Base-by-base conservation (phyloP, 2,888 invertebrate species). In the Ferrisia virgata region DNA sequence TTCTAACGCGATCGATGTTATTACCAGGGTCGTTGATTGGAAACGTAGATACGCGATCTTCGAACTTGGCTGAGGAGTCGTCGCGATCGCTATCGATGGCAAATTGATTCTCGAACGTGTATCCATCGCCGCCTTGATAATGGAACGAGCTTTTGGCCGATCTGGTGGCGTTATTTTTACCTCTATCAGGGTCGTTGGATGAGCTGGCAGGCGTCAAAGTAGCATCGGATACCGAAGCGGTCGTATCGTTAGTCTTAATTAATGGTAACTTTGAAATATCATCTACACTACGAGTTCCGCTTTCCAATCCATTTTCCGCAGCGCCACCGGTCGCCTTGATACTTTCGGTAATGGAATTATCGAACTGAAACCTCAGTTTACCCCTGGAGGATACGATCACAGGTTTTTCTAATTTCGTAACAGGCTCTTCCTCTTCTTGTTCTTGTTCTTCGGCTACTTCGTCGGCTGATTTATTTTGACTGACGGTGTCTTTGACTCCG, bases 211-310 rank as follows among this genome's bases (percentile, higher is more conserved):
- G 9, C 2, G 47, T 47, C 15, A 13, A 22, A 64, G n/a, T 4
- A 8, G 33, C 15, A 18, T 72, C 72, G 1, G 31, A n/a, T 13
- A n/a, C n/a, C 4, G 72, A 33, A 33, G 33, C 31, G n/a, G 31
- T 72, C n/a, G 33, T 72, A 28, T n/a, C 33, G 72, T 72, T 72
- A 33, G 33, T 18, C 72, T 72, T 72, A 72, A 72, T n/a, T 72
- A 72, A 72, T 72, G 72, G 72, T 72, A 72, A 72, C 72, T 72
- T 72, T n/a, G 33, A n/a, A 33, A 72, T 13, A 72, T n/a, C 72
- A n/a, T 72, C 72, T 11, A 22, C 33, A 18, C 33, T 72, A 13
- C 36, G 36, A n/a, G 18, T 28, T 0, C 28, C 72, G 36, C n/a
- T 33, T n/a, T 33, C 72, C 3, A 33, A 33, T 72, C 72, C 72